Conservation (phyloP, 2,888 invertebrate species). For the Odontothrips loti region DNA sequence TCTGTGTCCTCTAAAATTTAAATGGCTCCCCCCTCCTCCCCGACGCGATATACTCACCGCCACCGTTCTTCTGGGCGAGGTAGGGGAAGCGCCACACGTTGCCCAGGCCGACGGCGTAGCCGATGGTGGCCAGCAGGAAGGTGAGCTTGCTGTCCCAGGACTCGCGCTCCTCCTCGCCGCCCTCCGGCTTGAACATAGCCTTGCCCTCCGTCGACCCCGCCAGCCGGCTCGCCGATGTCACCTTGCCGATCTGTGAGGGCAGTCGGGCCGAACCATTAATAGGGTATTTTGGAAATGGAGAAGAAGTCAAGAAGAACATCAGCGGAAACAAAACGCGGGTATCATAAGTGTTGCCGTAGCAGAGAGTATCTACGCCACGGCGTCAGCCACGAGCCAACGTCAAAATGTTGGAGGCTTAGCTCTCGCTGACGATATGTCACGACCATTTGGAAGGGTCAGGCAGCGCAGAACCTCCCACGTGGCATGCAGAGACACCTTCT, state of each 20-base stretch:
- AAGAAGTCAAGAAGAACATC: no score
- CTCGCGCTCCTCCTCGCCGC: constrained; percentile 71
- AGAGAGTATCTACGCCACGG: no score
- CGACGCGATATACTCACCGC: constrained; percentile 52
- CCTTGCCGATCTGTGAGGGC: constrained; percentile 30
- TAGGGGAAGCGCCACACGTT: constrained; percentile 96
- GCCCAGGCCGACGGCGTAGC: constrained; percentile 89
- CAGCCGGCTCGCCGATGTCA: constrained; percentile 52
- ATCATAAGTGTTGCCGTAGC: no score
- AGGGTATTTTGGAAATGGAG: no score
- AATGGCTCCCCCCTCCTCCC: neutral
- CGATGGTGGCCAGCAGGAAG: constrained; percentile 87
- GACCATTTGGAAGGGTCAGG: no score
- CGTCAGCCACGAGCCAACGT: no score
- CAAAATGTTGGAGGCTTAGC: no score
- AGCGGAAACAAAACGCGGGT: no score
- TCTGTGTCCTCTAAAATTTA: neutral
- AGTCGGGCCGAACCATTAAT: no score
- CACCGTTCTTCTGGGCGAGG: constrained; percentile 90
- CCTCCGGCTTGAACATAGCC: constrained; percentile 61
- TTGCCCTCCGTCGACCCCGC: constrained; percentile 60
- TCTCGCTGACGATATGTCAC: no score
- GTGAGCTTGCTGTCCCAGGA: constrained; percentile 92
- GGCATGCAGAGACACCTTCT: no score
- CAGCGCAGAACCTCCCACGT: no score